These are phyloP conservation scores for Pyrgilauda ruficollis DNA, from an alignment of 2,113 vertebrate genomes.

Conservation along the genomic window DNA sequence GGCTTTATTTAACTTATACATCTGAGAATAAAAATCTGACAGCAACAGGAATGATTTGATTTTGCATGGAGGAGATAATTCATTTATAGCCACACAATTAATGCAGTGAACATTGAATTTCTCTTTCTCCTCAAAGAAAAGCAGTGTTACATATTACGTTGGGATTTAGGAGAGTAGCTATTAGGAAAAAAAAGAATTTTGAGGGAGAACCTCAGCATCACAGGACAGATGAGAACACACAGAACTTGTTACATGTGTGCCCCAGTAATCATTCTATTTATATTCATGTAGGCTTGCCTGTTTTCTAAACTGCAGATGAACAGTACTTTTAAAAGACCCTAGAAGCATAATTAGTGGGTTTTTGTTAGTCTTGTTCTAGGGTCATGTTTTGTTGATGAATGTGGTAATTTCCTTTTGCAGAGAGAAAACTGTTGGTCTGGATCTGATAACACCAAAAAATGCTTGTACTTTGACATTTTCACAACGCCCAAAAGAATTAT, in stretches of 20 bases:
- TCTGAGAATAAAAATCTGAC: neutral
- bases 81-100: slow-evolving; percentile 7
- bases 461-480: neutral
- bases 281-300: neutral
- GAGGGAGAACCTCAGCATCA: neutral
- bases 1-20: neutral
- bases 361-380: neutral
- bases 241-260: neutral
- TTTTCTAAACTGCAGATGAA: neutral
- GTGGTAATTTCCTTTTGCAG: slow-evolving; percentile 32
- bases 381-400: neutral
- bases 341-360: neutral
- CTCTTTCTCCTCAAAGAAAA: slow-evolving; percentile 10
- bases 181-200: neutral
- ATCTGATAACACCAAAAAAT: neutral
- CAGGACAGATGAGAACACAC: neutral
- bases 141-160: neutral
- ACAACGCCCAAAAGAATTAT: neutral
- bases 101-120: neutral
- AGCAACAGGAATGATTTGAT: neutral
- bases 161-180: slow-evolving; percentile 14
- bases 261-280: neutral
- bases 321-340: neutral
- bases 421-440: neutral
- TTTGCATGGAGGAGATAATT: neutral